Conservation (phyloP, 2,797 vertebrate species). For the Darevskia nairensis region DNA sequence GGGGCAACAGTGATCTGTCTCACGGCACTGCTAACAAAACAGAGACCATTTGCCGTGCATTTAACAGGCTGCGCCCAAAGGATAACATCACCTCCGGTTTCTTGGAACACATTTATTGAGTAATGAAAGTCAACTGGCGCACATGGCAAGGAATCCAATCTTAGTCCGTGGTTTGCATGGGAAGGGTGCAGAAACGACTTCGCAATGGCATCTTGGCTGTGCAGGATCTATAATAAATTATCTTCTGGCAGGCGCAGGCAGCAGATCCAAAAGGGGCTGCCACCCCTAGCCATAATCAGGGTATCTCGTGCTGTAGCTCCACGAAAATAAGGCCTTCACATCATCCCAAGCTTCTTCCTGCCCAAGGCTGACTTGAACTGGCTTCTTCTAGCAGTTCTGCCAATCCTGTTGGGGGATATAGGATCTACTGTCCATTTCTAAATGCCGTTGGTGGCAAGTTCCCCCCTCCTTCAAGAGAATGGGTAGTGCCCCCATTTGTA, state of each 20-base stretch:
- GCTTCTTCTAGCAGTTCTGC: not conserved
- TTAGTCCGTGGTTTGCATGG: not conserved
- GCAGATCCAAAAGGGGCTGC: rapidly evolving
- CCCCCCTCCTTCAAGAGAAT: conserved; percentile 57
- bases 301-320: conserved; percentile 8
- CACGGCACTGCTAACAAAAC: not conserved
- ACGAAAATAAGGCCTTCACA: not conserved
- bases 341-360: not conserved
- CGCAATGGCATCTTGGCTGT: conserved; percentile 32
- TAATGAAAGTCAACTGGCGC: conserved; percentile 1
- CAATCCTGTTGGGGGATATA: conserved; percentile 31
- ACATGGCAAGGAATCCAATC: not conserved
- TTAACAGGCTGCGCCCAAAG: not conserved
- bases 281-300: not conserved
- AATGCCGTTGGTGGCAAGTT: not conserved
- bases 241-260: not conserved
- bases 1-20: not conserved
- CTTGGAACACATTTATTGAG: not conserved
- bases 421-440: not conserved
- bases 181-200: not conserved
- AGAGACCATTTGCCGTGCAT: not conserved
- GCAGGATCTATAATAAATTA: not conserved
- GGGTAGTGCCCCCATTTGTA: conserved; percentile 75
- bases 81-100: not conserved
- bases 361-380: conserved; percentile 13